These are phyloP conservation scores for Hippocampus mohnikei DNA, from an alignment of 2,113 vertebrate species.

Conservation along the genomic window DNA sequence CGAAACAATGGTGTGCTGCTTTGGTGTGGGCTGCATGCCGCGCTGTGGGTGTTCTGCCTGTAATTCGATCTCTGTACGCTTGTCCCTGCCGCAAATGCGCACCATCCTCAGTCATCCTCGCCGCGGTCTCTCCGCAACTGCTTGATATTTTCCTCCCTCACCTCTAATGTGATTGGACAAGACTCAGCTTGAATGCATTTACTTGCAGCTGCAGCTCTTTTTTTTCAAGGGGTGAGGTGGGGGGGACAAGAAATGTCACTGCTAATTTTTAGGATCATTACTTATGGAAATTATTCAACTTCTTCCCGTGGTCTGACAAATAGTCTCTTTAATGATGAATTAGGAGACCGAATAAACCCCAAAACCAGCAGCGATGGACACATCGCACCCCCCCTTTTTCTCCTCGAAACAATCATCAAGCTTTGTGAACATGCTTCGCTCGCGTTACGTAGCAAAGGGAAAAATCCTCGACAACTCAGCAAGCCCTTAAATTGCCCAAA, in stretches of 20 bases:
- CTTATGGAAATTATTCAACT: not conserved
- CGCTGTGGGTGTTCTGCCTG: slow-evolving; percentile 91
- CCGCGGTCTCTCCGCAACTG: slow-evolving; percentile 24
- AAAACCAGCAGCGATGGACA: not conserved
- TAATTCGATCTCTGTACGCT: slow-evolving; percentile 56
- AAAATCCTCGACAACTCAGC: not conserved
- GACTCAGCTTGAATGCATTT: slow-evolving; percentile 7
- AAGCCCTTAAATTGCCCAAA: not conserved
- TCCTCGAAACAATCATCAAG: not conserved
- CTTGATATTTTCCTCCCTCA: slow-evolving; percentile 18
- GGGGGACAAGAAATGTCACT: not conserved
- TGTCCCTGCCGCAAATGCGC: slow-evolving; percentile 60
- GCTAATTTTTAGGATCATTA: not conserved
- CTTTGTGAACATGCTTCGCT: not conserved
- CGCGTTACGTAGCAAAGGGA: not conserved
- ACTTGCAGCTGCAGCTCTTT: not conserved
- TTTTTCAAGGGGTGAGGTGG: not conserved
- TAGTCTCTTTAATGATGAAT: not conserved
- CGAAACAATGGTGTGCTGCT: slow-evolving; percentile 90
- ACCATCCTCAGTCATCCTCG: slow-evolving; percentile 26
- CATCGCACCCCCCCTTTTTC: not conserved
- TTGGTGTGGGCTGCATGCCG: slow-evolving; percentile 82
- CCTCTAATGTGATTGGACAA: slow-evolving; percentile 17
- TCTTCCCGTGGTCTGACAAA: not conserved
- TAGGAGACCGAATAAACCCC: not conserved